Base-by-base conservation (phyloP, 1,140 invertebrate species). In the Dermatophagoides farinae region DNA sequence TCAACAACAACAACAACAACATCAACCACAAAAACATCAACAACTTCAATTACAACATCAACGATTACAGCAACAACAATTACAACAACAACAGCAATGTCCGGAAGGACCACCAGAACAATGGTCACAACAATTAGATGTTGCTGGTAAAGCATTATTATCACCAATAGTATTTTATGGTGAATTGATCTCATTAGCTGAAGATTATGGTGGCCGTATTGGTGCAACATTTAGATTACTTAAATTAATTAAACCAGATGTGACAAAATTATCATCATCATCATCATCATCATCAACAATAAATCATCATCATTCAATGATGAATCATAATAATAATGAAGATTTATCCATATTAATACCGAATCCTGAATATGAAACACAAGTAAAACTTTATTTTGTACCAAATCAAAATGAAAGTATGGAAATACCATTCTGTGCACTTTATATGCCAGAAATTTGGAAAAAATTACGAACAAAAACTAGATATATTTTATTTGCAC, bases 41-140 rank as follows among this genome's bases (percentile, higher is more conserved):
- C 46, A 23, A 47, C 46, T 47, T 47, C 46, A 18, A 47, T 20
- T 20, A 47, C 18, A 18, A 47, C 46, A 18, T 47, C 46, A 31
- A 31, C 31, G 31, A 18, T 23, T 16, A 39, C 23, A 57, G 22
- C 54, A n/a, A 57, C 54, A 40, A 37, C 38, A 22, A n/a, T 57
- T 23, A 12, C 12, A 11, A 62, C 60, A 61, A 72, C 70, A 70
- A 72, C 64, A 54, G 25, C 10, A 11, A n/a, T 63, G 62, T 62
- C 62, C 62, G 6, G 46, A 41, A 6, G 61, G 62, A 25, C 61
- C 62, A 54, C 61, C 61, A 14, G 6, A 46, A 22, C 61, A 61
- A 40, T 62, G 61, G 61, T 12, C 23, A 18, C 16, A 16, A 53
- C 44, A 46, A 22, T 53, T 65, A 44, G 64, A 65, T 43, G 57